These are phyloP conservation scores for Mirounga angustirostris DNA, from an alignment of 2,113 vertebrate genomes.

Conservation along the genomic window DNA sequence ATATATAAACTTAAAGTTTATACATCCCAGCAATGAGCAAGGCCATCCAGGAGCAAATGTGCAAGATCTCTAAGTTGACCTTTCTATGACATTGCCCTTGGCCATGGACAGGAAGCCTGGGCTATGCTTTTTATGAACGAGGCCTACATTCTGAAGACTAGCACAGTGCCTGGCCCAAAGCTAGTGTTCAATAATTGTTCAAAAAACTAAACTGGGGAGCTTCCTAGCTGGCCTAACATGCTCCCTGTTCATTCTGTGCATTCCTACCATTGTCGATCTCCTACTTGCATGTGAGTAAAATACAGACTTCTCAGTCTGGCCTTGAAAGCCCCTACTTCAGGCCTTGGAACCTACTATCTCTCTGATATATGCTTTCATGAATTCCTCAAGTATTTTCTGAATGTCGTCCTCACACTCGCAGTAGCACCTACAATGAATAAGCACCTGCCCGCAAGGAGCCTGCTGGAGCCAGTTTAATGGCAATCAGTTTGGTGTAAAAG, in stretches of 20 bases:
- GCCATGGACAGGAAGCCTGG: neutral
- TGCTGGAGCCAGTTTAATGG: neutral
- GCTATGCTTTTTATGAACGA: neutral
- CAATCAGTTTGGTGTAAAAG: accelerated
- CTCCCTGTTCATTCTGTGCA: neutral
- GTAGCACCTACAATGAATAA: neutral
- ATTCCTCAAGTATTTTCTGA: neutral
- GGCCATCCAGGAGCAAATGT: neutral
- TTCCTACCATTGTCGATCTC: neutral
- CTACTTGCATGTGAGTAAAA: neutral
- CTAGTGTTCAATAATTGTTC: neutral
- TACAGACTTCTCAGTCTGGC: neutral
- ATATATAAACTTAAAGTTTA: neutral
- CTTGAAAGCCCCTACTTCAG: neutral
- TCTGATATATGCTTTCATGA: neutral
- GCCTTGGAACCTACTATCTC: neutral
- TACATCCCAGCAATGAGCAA: neutral
- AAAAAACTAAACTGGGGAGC: neutral
- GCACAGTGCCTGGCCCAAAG: too few species aligned
- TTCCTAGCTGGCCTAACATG: neutral
- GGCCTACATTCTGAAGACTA: neutral
- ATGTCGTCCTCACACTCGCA: accelerated
- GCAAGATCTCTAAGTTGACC: neutral
- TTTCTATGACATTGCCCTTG: neutral
- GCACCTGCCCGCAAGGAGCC: accelerated